phyloP scores from a whole-genome alignment of 92 coral and sea anemone genomes.

The Palythoa caribaeorum region DNA sequence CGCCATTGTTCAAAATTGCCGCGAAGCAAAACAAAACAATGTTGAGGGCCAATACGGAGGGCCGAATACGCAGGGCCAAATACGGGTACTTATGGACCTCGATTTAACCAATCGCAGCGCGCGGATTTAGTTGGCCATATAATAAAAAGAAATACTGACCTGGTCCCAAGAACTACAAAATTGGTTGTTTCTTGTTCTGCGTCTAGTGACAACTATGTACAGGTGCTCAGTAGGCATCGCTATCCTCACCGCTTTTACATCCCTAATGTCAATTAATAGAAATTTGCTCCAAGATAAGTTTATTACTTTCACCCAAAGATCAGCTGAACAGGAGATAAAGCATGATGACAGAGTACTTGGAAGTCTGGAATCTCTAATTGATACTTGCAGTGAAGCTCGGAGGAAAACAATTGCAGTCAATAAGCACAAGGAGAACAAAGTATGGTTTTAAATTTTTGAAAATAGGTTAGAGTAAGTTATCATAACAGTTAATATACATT shows the following conservation, averaged over 20 bases:
- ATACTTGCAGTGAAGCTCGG: slow-evolving; percentile 26
- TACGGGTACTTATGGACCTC: no score
- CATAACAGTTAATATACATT: background rate
- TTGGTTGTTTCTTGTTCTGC: no score
- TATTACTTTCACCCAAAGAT: slow-evolving; percentile 2
- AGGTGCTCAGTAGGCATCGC: no score
- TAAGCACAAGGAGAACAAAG: slow-evolving; percentile 48
- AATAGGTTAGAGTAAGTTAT: background rate
- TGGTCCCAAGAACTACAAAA: no score
- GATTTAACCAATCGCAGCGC: no score
- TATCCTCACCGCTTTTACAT: background rate
- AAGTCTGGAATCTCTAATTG: slow-evolving; percentile 12
- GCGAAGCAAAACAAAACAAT: no score
- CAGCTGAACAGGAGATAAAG: slow-evolving; percentile 36
- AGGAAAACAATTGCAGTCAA: slow-evolving; percentile 29
- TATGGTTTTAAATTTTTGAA: background rate
- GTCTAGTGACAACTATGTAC: no score
- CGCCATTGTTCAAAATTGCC: no score
- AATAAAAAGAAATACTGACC: no score
- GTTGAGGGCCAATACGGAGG: no score
- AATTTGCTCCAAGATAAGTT: background rate
- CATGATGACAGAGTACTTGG: slow-evolving; percentile 38
- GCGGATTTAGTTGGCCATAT: no score
- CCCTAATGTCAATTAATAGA: background rate
- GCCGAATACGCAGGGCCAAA: no score